Conservation (phyloP, 2,888 invertebrate genomes). For the Drosophila parthenogenetica region DNA sequence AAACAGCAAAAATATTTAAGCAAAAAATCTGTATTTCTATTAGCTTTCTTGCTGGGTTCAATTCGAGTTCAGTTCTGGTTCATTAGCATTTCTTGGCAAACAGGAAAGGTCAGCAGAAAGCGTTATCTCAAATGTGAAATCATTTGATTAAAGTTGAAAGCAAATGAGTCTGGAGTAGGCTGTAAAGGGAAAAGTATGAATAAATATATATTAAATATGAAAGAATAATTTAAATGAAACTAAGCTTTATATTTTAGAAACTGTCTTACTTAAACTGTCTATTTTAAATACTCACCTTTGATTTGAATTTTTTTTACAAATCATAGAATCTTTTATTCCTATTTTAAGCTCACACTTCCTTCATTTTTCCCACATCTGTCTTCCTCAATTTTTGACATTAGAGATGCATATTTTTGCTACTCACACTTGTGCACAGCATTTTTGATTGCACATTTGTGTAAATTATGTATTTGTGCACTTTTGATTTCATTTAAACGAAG, state of each 20-base stretch:
- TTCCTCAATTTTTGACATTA: slow-evolving; percentile 35
- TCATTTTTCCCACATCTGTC: slow-evolving; percentile 20
- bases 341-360: background rate
- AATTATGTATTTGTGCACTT: slow-evolving; percentile 80
- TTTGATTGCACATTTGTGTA: slow-evolving; percentile 70
- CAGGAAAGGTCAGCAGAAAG: background rate
- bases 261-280: too few relatives aligned
- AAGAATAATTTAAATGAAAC: too few relatives aligned
- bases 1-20: background rate
- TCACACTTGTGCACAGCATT: slow-evolving; percentile 13
- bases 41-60: background rate
- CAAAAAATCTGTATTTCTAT: background rate
- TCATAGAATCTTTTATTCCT: background rate
- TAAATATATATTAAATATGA: too few relatives aligned
- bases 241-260: too few relatives aligned
- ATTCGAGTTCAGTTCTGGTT: background rate
- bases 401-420: slow-evolving; percentile 5
- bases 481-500: slow-evolving; percentile 81
- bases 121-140: background rate
- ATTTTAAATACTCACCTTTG: background rate
- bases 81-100: slow-evolving; percentile 8
- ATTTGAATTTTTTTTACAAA: too few relatives aligned
- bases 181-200: background rate
- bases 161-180: background rate
- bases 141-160: background rate